phyloP scores from a whole-genome alignment of 92 coral and sea anemone genomes.

The Paramuricea clavata region DNA sequence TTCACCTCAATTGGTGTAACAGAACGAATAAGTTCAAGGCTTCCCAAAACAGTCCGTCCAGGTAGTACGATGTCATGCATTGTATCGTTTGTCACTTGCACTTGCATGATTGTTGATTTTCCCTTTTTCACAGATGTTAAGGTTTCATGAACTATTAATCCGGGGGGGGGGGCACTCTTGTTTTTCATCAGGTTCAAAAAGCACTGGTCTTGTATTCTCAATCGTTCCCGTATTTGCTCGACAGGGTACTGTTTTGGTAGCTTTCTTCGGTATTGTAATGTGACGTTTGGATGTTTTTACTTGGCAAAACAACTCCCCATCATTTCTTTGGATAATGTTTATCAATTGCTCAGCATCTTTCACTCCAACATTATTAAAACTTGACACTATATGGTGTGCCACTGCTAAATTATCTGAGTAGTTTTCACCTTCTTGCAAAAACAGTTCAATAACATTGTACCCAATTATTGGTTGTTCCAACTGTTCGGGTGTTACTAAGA shows the following conservation, averaged over 20 bases:
- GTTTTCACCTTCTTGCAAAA: conserved; percentile 58
- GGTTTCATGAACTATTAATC: conserved; percentile 21
- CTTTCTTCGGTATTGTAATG: background rate
- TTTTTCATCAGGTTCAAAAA: conserved; percentile 38
- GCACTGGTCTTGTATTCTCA: conserved; percentile 12
- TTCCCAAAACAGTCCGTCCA: conserved; percentile 56
- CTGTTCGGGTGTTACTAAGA: conserved; percentile 70
- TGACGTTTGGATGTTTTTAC: conserved; percentile 4
- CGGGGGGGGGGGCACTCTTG: background rate
- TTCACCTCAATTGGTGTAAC: conserved; percentile 57
- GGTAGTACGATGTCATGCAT: conserved; percentile 47
- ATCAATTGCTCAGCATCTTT: background rate
- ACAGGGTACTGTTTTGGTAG: background rate
- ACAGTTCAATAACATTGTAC: conserved; percentile 75
- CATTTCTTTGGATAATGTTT: background rate
- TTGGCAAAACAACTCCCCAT: conserved; percentile 10
- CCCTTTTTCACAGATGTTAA: conserved; percentile 16
- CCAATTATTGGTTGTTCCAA: conserved; percentile 77
- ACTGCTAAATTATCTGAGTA: conserved; percentile 43
- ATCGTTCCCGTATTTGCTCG: conserved; percentile 12
- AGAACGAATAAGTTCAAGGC: conserved; percentile 59
- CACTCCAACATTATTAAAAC: background rate
- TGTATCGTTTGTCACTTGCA: conserved; percentile 42
- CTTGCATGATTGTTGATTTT: background rate
- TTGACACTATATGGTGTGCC: background rate